Evolutionary conservation across 30 jellyfish, hydroid and myxozoan genomes (phyloP), one percentile per base, ranked within the genome.

Genomic region (Pelagia noctiluca): DNA sequence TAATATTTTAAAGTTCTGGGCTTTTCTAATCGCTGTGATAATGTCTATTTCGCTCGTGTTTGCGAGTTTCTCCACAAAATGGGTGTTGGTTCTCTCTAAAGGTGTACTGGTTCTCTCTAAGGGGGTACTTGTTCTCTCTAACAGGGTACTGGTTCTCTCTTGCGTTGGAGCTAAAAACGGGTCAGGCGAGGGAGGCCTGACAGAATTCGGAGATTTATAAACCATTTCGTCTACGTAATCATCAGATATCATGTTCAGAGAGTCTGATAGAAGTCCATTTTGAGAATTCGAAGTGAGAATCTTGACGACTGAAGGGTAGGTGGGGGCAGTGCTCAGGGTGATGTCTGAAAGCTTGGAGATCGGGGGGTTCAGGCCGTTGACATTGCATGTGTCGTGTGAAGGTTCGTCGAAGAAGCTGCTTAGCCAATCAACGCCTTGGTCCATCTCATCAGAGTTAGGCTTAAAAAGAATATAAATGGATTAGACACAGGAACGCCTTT

Each of bases 371-470:
- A 90, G 73, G 30, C 94, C 96, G 50, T 93, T 77, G 82, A 84
- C 61, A 63, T 85, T 85, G 82, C 90, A 80, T 38, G 90, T 63
- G 33, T 90, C 97, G 93, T 86, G 96, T 13, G 81, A 19, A 22
- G 98, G 98, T 52, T 92, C 98, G 62, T 92, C 98, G 87, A 92
- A 92, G 64, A 92, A 92, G 71, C 98, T 87, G 74, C 95, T 78
- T 21, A 92, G 82, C 98, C 98, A 92, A 77, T 92, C 98, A 18
- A 92, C 98, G 52, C 95, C 92, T 16, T 81, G 88, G 61, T 92
- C 98, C 80, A 88, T 77, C 29, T 92, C 98, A 47, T 88, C 98
- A 0, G 85, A 49, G 63, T 94, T 88, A 0, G 96, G 96, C 98
- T 92, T 54, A 28, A 70, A 34, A 32, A 33, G 57, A 64, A 83